Percentiles rank a stretch among this genome's conserved stretches.
phyloP scores from a whole-genome alignment of 1,140 invertebrate species.

The Oreohelix idahoensis region DNA sequence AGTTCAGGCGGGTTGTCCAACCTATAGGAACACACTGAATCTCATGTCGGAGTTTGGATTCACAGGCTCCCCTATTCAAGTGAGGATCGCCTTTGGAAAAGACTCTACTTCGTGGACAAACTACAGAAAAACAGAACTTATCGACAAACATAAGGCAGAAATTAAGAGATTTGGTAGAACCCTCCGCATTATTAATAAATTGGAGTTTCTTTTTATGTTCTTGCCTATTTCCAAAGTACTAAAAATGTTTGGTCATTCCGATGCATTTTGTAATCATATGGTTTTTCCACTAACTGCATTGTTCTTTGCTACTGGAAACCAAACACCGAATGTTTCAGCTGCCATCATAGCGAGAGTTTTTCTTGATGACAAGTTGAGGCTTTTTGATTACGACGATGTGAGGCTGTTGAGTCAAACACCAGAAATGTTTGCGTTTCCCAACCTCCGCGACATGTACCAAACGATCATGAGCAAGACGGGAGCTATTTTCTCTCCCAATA shows the following conservation, averaged over 20 bases:
- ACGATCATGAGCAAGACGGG: slow-evolving; percentile 54
- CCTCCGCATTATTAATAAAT: slow-evolving; percentile 56
- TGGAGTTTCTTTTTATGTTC: slow-evolving; percentile 63
- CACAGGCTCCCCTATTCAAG: slow-evolving; percentile 51
- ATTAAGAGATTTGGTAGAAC: slow-evolving; percentile 58
- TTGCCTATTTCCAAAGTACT: slow-evolving; percentile 59
- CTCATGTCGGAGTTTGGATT: slow-evolving; percentile 58
- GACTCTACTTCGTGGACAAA: slow-evolving; percentile 63
- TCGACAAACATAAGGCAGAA: slow-evolving; percentile 50
- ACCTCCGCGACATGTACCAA: slow-evolving; percentile 60
- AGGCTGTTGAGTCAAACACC: slow-evolving; percentile 58
- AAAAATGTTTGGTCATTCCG: slow-evolving; percentile 59
- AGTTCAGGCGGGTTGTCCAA: slow-evolving; percentile 61
- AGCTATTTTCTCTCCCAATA: slow-evolving; percentile 47
- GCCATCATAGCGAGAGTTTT: slow-evolving; percentile 66
- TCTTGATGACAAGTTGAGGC: slow-evolving; percentile 60
- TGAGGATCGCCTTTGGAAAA: slow-evolving; percentile 68
- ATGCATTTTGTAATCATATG: slow-evolving; percentile 63
- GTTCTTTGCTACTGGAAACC: slow-evolving; percentile 67
- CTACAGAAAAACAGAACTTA: slow-evolving; percentile 58
- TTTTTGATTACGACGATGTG: slow-evolving; percentile 64
- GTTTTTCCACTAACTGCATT: slow-evolving; percentile 66
- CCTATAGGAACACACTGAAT: slow-evolving; percentile 61
- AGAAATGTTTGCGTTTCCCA: slow-evolving; percentile 66
- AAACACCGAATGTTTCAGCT: slow-evolving; percentile 63